Evolutionary conservation across 2,113 vertebrate species (phyloP).

Genomic region (Arizona elegans): DNA sequence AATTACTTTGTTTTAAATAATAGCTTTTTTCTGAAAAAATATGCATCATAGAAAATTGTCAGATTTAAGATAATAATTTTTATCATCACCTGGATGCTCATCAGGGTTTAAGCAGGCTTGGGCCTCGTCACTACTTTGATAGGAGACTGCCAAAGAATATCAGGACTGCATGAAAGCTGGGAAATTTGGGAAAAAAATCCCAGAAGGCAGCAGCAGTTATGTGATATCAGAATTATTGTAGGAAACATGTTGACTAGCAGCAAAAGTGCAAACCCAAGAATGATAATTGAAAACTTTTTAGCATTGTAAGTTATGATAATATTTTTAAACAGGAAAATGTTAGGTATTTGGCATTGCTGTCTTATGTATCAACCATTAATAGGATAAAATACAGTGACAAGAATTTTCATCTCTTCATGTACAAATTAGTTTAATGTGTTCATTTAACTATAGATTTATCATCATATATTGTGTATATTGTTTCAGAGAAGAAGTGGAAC

Average conservation of each 20-base stretch:
- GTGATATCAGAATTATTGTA: background rate
- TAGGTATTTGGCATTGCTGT: background rate
- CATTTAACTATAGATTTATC: conserved; percentile 9
- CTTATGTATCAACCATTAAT: background rate
- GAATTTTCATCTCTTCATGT: background rate
- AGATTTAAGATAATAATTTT: background rate
- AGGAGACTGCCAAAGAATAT: background rate
- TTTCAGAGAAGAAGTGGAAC: conserved; percentile 73
- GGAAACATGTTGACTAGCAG: background rate
- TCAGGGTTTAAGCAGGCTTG: background rate
- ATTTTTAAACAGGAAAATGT: background rate
- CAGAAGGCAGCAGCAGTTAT: background rate
- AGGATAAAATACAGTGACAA: background rate
- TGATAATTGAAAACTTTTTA: background rate
- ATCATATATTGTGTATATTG: conserved; percentile 30
- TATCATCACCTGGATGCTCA: background rate
- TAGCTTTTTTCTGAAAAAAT: background rate
- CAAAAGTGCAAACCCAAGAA: background rate
- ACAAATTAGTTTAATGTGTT: background rate
- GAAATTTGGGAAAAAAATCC: background rate
- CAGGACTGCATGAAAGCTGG: background rate
- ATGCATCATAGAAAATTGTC: background rate
- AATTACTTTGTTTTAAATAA: background rate
- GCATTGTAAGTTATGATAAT: background rate
- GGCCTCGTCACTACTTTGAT: background rate